These are phyloP conservation scores for Microctonus hyperodae DNA, from an alignment of 2,888 invertebrate genomes.

Conservation along the genomic window DNA sequence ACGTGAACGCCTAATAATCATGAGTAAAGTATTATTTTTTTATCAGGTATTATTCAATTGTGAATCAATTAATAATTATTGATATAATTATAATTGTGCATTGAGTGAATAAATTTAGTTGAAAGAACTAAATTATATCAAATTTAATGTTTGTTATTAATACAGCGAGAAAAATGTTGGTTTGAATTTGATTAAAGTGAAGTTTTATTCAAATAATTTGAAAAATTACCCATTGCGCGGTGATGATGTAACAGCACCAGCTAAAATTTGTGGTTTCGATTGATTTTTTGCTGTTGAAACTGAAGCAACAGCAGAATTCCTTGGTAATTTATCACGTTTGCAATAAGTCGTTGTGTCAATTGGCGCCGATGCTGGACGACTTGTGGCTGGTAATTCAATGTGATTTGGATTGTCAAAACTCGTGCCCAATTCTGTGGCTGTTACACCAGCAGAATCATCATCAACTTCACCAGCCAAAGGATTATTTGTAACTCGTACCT, in stretches of 20 bases:
- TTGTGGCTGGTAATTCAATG: slow-evolving; percentile 70
- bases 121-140: too few relatives aligned
- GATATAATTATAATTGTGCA: too few relatives aligned
- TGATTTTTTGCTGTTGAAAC: slow-evolving; percentile 37
- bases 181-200: too few relatives aligned
- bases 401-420: slow-evolving; percentile 80
- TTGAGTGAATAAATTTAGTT: too few relatives aligned
- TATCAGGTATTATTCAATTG: background rate
- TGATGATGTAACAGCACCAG: slow-evolving; percentile 28
- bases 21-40: slow-evolving; percentile 1
- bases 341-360: slow-evolving; percentile 78
- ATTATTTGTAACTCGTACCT: slow-evolving; percentile 82
- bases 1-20: slow-evolving; percentile 9
- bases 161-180: too few relatives aligned
- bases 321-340: slow-evolving; percentile 67
- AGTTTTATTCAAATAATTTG: slow-evolving; percentile 27
- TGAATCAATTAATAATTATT: slow-evolving; percentile 8
- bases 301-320: slow-evolving; percentile 43
- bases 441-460: slow-evolving; percentile 41
- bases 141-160: too few relatives aligned
- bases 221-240: slow-evolving; percentile 57
- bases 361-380: slow-evolving; percentile 54
- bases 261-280: slow-evolving; percentile 34
- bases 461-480: slow-evolving; percentile 69
- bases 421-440: slow-evolving; percentile 66